Evolutionary conservation across 2,888 invertebrate genomes (phyloP), one percentile per base, ranked within the genome.

Genomic region (Lithophane leautieri): DNA sequence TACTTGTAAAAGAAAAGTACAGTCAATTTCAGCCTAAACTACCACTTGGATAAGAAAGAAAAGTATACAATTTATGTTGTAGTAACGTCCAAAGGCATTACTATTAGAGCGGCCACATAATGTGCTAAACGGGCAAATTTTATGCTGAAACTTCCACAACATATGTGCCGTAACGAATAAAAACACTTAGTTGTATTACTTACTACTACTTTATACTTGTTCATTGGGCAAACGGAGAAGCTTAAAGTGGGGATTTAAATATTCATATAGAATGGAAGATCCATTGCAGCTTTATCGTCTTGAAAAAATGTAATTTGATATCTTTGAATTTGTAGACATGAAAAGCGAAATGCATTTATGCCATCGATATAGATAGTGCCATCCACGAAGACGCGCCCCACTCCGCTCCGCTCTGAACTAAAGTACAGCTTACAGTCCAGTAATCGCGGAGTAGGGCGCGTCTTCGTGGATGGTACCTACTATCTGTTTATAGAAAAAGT

Each of bases 61-160:
- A 68, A 34, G 67, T 34, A 8, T 63, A 56, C 47, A 78, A 71
- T 71, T 71, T 79, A 83, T 52, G 50, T 58, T 25, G 69, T 66
- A 69, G 50, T 83, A 79, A 79, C 66, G 56, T 22, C n/a, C 40
- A 54, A 70, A 69, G 47, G 54, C 71, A 66, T 68, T 61, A 66
- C 60, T 72, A 71, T 68, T 66, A 54, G n/a, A 66, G 42, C 47
- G 25, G 42, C 80, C 68, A 62, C 69, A 62, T 80, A 67, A 83
- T 74, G 74, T 81, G 54, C 52, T 63, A 69, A 79, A 73, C 50
- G 25, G 50, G 60, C 56, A 58, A 73, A 70, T 61, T 79, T 83
- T 66, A 34, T 44, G 80, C 81, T 73, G 34, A 69, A 81, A 69
- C 74, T 25, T n/a, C 80, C 74, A 67, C 58, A 79, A 80, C 69